Percentiles rank a stretch among this genome's conserved stretches.
phyloP scores from a whole-genome alignment of 1,140 invertebrate species.

The Sesamia nonagrioides region DNA sequence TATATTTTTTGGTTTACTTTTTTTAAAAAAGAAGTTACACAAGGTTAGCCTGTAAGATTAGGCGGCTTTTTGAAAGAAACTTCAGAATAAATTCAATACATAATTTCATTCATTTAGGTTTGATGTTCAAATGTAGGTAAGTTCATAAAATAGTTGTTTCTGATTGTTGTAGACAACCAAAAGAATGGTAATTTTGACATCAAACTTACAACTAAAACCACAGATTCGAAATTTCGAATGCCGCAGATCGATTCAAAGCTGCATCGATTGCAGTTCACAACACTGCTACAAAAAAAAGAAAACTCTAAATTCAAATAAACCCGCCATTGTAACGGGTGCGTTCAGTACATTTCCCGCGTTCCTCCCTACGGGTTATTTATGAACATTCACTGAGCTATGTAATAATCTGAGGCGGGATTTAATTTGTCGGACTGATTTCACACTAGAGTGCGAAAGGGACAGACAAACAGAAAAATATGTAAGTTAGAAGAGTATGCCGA shows the following conservation, averaged over 20 bases:
- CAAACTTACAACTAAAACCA: too few species aligned
- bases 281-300: background rate
- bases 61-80: too few species aligned
- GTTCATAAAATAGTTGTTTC: too few species aligned
- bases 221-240: too few species aligned
- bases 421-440: conserved; percentile 90
- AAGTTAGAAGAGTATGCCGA: conserved; percentile 54
- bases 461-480: conserved; percentile 29
- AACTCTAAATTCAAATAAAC: conserved; percentile 48
- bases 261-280: background rate
- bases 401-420: conserved; percentile 90
- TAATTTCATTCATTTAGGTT: too few species aligned
- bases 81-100: too few species aligned
- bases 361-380: conserved; percentile 88
- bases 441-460: conserved; percentile 73
- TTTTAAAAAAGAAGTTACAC: too few species aligned
- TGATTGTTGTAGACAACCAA: too few species aligned
- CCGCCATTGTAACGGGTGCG: conserved; percentile 34
- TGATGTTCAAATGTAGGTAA: too few species aligned
- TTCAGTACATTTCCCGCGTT: conserved; percentile 54
- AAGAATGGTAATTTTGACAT: too few species aligned
- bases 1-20: too few species aligned
- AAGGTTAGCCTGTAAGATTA: too few species aligned
- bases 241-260: background rate
- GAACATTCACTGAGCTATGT: conserved; percentile 90